Percentiles rank a stretch among this genome's conserved stretches.
Evolutionary conservation across 2,113 vertebrate species (phyloP).

Genomic region (Salvelinus alpinus): DNA sequence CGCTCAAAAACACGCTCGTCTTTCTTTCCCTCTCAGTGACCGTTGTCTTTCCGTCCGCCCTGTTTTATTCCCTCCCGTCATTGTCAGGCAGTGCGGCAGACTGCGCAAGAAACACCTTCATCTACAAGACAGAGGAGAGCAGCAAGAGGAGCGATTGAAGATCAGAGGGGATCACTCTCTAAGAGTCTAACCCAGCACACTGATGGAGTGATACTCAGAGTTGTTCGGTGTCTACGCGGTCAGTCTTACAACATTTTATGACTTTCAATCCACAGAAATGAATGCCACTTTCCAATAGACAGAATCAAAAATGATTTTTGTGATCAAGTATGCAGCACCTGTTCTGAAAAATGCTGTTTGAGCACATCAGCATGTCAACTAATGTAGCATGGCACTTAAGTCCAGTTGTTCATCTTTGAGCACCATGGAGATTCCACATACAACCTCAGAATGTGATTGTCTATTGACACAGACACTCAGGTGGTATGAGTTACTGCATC

Average conservation of each 20-base stretch:
- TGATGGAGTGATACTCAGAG: not conserved
- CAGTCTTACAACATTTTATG: too few species aligned
- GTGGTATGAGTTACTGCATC: conserved; percentile 27
- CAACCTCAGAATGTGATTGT: conserved; percentile 46
- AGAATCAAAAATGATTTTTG: not conserved
- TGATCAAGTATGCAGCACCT: not conserved
- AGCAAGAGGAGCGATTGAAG: conserved; percentile 21
- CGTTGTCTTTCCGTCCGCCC: conserved; percentile 50
- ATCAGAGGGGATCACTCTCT: conserved; percentile 20
- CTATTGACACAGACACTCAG: conserved; percentile 25
- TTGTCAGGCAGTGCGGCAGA: conserved; percentile 43
- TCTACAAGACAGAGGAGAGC: conserved; percentile 38
- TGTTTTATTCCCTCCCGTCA: conserved; percentile 44
- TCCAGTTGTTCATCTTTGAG: conserved; percentile 53
- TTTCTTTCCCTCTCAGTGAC: conserved; percentile 53
- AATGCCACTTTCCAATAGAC: not conserved
- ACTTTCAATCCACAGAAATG: not conserved
- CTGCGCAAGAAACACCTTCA: conserved; percentile 40
- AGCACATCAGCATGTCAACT: not conserved
- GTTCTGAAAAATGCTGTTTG: not conserved
- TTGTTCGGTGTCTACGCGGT: too few species aligned
- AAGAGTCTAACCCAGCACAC: not conserved
- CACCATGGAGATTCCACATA: conserved; percentile 61
- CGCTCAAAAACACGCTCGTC: conserved; percentile 48
- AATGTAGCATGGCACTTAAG: conserved; percentile 25